Evolutionary conservation across 1,140 invertebrate species (phyloP).

Genomic region (Probaryconus sp.): DNA sequence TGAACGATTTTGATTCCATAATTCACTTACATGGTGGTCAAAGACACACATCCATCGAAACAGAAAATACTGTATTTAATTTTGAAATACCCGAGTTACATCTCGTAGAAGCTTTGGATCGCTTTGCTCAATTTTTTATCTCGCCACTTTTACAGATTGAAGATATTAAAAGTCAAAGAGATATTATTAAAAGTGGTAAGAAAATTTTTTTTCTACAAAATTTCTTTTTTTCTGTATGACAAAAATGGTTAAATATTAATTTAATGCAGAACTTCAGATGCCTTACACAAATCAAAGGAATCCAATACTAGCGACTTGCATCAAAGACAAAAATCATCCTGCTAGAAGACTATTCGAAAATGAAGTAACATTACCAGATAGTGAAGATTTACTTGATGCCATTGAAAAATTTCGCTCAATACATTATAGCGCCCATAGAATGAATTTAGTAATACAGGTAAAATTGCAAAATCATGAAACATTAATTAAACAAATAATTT

Average conservation of each 20-base stretch:
- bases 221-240: too few relatives aligned
- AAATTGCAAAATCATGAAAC: background rate
- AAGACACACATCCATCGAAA: conserved; percentile 90
- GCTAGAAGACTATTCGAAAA: conserved; percentile 92
- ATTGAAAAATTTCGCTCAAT: conserved; percentile 88
- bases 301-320: conserved; percentile 85
- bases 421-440: conserved; percentile 93
- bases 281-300: conserved; percentile 83
- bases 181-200: conserved; percentile 92
- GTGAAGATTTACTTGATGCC: conserved; percentile 81
- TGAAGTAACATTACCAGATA: conserved; percentile 84
- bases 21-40: conserved; percentile 88
- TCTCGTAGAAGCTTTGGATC: conserved; percentile 86
- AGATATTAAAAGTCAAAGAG: conserved; percentile 91
- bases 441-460: conserved; percentile 90
- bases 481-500: conserved; percentile 4
- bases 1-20: conserved; percentile 91
- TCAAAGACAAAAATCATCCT: conserved; percentile 84
- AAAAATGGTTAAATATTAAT: conserved; percentile 19
- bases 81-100: conserved; percentile 90
- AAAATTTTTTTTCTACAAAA: background rate
- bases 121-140: conserved; percentile 94
- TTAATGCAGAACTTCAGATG: conserved; percentile 85
- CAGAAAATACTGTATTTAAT: conserved; percentile 90
- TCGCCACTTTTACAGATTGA: conserved; percentile 90